A percentile compares a stretch with the other conserved stretches of the same genome.
Conservation (phyloP, 2,888 invertebrate genomes). For the Gari tellinella region DNA sequence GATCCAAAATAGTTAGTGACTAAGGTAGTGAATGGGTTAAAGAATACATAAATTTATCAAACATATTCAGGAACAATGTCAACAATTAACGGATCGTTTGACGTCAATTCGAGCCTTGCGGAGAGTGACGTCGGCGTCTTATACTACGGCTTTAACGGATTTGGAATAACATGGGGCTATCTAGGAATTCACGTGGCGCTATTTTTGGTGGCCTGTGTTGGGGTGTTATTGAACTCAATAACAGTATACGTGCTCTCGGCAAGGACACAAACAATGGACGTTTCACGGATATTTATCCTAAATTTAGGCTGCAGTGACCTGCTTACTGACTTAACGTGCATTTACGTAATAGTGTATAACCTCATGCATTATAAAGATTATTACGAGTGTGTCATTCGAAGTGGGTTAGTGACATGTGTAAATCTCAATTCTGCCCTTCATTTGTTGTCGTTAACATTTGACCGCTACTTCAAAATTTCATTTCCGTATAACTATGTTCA, state of each 20-base stretch:
- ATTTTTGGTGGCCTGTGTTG: too few species aligned
- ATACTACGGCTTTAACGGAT: slow-evolving; percentile 32
- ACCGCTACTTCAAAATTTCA: slow-evolving; percentile 37
- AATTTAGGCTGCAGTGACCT: slow-evolving; percentile 30
- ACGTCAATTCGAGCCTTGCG: too few species aligned
- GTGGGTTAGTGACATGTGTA: slow-evolving; percentile 18
- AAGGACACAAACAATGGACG: slow-evolving; percentile 1
- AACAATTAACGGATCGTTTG: too few species aligned
- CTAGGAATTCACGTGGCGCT: slow-evolving; percentile 17
- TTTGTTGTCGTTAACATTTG: slow-evolving; percentile 29
- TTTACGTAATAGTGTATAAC: too few species aligned
- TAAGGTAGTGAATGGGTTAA: too few species aligned
- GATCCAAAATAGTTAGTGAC: too few species aligned
- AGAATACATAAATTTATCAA: too few species aligned
- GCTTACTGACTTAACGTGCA: slow-evolving; percentile 8
- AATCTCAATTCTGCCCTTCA: slow-evolving; percentile 26
- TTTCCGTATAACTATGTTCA: slow-evolving; percentile 4
- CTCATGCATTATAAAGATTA: slow-evolving; percentile 1
- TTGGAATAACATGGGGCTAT: slow-evolving; percentile 38
- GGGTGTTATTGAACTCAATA: too few species aligned
- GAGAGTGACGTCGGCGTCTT: slow-evolving; percentile 2
- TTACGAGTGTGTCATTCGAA: slow-evolving; percentile 37
- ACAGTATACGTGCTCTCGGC: neutral
- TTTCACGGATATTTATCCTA: slow-evolving; percentile 30
- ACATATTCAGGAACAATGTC: too few species aligned